These are phyloP conservation scores for Cariama cristata DNA, from an alignment of 2,113 vertebrate genomes.

Conservation along the genomic window DNA sequence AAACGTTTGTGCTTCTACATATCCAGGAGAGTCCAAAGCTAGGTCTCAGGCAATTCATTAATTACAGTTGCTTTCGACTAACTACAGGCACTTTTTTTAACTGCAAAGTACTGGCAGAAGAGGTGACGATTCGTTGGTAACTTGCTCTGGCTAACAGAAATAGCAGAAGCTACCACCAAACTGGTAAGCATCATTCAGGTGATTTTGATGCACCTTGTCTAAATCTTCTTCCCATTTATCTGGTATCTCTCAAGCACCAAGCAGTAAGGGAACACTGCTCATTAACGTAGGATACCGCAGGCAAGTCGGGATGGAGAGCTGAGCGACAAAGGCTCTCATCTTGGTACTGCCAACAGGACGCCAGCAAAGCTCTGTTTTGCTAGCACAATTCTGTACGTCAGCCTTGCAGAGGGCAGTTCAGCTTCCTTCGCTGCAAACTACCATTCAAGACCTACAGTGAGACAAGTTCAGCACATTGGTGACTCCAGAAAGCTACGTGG, in stretches of 20 bases:
- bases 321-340: neutral
- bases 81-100: neutral
- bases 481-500: neutral
- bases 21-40: neutral
- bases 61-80: neutral
- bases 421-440: neutral
- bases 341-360: neutral
- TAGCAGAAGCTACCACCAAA: neutral
- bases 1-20: neutral
- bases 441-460: too few relatives aligned
- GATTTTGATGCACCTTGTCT: neutral
- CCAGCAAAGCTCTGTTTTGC: neutral
- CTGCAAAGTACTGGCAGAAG: neutral
- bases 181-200: neutral
- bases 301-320: neutral
- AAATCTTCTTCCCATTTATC: accelerated
- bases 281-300: neutral
- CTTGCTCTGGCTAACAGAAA: neutral
- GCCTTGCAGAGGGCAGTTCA: neutral
- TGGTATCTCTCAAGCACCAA: neutral
- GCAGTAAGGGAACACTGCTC: neutral
- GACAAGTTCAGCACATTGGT: neutral
- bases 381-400: accelerated
- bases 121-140: neutral
- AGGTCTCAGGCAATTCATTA: neutral